Conservation (phyloP, 2,888 invertebrate species). For the Pollenia labialis region DNA sequence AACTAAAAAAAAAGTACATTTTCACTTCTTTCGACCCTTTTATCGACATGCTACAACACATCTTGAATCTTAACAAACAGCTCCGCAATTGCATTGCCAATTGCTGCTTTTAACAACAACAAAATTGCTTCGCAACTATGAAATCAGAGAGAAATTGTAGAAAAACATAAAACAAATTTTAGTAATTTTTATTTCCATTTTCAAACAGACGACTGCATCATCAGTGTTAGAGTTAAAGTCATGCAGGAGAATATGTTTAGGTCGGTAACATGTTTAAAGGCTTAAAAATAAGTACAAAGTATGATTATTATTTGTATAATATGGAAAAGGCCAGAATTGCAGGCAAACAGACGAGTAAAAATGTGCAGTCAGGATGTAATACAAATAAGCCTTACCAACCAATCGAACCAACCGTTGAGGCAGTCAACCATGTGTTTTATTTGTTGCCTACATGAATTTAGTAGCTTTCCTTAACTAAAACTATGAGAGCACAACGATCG, state of each 20-base stretch:
- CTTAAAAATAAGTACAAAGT: slow-evolving; percentile 50
- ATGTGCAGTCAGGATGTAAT: slow-evolving; percentile 4
- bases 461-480: slow-evolving; percentile 32
- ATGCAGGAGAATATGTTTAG: slow-evolving; percentile 33
- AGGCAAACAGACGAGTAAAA: slow-evolving; percentile 10
- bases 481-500: slow-evolving; percentile 50
- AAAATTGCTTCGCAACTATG: slow-evolving; percentile 63
- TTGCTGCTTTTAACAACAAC: slow-evolving; percentile 51
- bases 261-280: slow-evolving; percentile 60
- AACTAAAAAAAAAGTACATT: slow-evolving; percentile 15
- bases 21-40: slow-evolving; percentile 40
- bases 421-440: slow-evolving; percentile 37
- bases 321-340: slow-evolving; percentile 5
- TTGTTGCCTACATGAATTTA: slow-evolving; percentile 38
- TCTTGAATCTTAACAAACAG: slow-evolving; percentile 45
- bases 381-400: neutral
- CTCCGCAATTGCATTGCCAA: slow-evolving; percentile 52
- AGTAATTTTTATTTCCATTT: slow-evolving; percentile 20
- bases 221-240: slow-evolving; percentile 10
- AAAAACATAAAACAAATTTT: slow-evolving; percentile 8
- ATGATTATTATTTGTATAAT: slow-evolving; percentile 46
- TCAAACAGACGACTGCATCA: neutral
- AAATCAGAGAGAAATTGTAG: slow-evolving; percentile 55
- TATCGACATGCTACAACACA: slow-evolving; percentile 29
- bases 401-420: neutral